Conservation (phyloP, 2,113 vertebrate species). For the Herpetotheres cachinnans region DNA sequence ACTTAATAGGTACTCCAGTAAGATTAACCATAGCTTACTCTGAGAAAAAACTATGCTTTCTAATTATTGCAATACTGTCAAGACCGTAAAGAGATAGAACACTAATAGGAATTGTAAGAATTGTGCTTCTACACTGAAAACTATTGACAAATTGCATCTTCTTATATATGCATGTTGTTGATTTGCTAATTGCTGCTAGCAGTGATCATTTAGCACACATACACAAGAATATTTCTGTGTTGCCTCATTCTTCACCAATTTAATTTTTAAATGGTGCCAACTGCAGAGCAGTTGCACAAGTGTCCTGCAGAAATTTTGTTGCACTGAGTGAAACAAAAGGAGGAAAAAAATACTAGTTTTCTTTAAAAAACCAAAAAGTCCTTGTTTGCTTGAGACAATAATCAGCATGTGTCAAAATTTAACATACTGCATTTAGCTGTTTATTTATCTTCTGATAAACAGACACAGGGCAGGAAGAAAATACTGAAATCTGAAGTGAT, state of each 20-base stretch:
- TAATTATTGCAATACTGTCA: background rate
- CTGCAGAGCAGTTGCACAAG: background rate
- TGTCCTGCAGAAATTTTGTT: background rate
- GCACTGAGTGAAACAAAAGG: background rate
- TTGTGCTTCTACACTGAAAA: background rate
- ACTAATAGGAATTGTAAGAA: background rate
- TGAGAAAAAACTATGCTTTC: background rate
- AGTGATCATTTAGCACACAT: background rate
- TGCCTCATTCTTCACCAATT: background rate
- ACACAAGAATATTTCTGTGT: background rate
- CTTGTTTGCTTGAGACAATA: background rate
- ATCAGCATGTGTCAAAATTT: background rate
- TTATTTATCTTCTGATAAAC: background rate
- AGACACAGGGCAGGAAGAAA: background rate
- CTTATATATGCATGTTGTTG: fast-evolving
- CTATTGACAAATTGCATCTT: background rate
- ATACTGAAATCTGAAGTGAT: background rate
- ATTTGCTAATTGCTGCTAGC: background rate
- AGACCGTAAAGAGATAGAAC: background rate
- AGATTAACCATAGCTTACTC: background rate
- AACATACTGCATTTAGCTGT: background rate
- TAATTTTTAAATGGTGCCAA: background rate
- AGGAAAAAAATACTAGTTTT: background rate
- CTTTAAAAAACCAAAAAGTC: background rate
- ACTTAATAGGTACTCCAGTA: background rate